Base-by-base conservation (phyloP, 2,113 vertebrate species). In the Melanerpes aurifrons region DNA sequence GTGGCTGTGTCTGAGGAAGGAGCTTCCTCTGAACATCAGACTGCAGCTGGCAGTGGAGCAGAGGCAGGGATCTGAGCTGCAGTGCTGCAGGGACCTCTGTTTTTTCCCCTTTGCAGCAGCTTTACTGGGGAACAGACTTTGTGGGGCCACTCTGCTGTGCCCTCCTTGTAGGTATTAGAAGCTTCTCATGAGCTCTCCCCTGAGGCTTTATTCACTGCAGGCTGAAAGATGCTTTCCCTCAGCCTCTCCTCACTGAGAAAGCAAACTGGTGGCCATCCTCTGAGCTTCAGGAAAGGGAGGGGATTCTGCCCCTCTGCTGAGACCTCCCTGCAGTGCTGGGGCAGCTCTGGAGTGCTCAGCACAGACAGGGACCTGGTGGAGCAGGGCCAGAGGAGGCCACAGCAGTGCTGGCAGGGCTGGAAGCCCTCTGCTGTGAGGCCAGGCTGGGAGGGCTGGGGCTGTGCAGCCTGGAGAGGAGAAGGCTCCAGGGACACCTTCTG, bases 241-340 rank as follows among this genome's bases (percentile, higher is more conserved):
- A 73, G 22, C 18, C 9, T 67, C 2, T 63, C 15, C 8, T 75
- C 20, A 4, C 0, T 2, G 7, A 37, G 22, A 7, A 69, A 70
- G 8, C 0, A 37, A 10, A 4, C 37, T 64, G 3, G 4, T 75
- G 18, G 24, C 45, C 7, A 11, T 18, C 20, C n/a, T 3, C 0
- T 2, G 24, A 63, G 4, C 14, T 9, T 66, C 40, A 37, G 35
- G 17, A 21, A 17, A 63, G 35, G 9, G 35, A 37, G 24, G 24
- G 35, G 22, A 63, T 37, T 16, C 61, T 37, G 24, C 14, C 22
- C 15, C 24, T 63, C 21, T 62, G 61, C 32, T 35, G 32, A 63
- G 32, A 37, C 22, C 14, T 22, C 22, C 35, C 47, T 48, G 47
- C 47, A 48, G 47, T 48, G 47, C 47, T 48, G 47, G 47, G 47